These are phyloP conservation scores for Akabosia matsudoensis DNA, from an alignment of 1,140 invertebrate species.

Conservation along the genomic window DNA sequence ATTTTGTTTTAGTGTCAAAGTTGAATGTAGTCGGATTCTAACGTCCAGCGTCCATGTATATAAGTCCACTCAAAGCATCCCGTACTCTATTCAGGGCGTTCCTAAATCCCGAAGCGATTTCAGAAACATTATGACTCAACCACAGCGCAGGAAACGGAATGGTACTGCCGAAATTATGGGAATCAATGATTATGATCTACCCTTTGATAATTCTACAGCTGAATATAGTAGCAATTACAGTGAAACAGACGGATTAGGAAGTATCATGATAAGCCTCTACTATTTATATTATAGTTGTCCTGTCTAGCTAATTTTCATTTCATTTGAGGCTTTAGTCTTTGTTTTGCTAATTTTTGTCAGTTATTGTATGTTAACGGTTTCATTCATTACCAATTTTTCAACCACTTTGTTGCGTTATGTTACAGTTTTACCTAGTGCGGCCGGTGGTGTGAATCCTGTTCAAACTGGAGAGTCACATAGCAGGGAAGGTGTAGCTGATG, in stretches of 20 bases:
- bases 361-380: too few relatives aligned
- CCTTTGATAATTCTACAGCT: not conserved
- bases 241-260: slow-evolving; percentile 11
- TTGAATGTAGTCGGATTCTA: slow-evolving; percentile 52
- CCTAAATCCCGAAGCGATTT: not conserved
- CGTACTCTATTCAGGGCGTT: not conserved
- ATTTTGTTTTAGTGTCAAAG: slow-evolving; percentile 56
- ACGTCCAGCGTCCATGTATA: not conserved
- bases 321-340: not conserved
- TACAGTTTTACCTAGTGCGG: too few relatives aligned
- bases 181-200: not conserved
- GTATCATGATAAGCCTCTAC: too few relatives aligned
- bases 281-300: too few relatives aligned
- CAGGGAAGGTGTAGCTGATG: too few relatives aligned
- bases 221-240: slow-evolving; percentile 13
- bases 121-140: slow-evolving; percentile 21
- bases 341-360: too few relatives aligned
- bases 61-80: not conserved
- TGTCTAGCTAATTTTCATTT: not conserved
- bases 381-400: too few relatives aligned
- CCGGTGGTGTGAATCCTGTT: too few relatives aligned
- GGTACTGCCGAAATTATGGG: slow-evolving; percentile 15
- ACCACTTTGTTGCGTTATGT: too few relatives aligned
- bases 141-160: slow-evolving; percentile 25
- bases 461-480: too few relatives aligned